Evolutionary conservation across 2,888 invertebrate species (phyloP), one percentile per base, ranked within the genome.

Genomic region (Drosophila rellima): DNA sequence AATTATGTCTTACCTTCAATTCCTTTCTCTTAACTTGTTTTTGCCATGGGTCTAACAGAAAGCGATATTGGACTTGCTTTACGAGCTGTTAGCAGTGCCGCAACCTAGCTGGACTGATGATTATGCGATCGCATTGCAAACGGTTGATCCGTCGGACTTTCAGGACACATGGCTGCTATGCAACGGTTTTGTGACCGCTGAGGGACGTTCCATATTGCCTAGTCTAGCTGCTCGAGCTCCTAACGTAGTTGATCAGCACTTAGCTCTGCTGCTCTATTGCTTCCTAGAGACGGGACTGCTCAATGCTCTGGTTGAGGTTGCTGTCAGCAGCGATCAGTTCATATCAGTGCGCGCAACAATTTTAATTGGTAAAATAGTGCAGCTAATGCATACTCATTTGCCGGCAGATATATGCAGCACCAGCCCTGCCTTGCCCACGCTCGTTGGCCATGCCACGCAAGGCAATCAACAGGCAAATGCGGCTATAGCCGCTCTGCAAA

Each of bases 121-220:
- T 92, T 96, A 98, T 82, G 95, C 96, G 45, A 96, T 97, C 39
- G 98, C 98, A 1, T 93, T 98, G 74, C 95, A 96, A 75, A 97
- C 97, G 40, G 95, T 98, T 69, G 97, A 98, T 94, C 97, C 97
- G 3, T 96, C 96, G 23, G 96, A 96, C 91, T 95, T 95, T 83
- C 83, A 95, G 92, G 97, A 98, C 76, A 94, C 95, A 0, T 99
- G 98, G 98, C 95, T 96, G 81, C 93, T 99, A 26, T 96, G 95
- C 82, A 98, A 98, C 92, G 98, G 98, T 35, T 99, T 99, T 91
- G 96, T 99, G n/a, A 97, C 97, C 13, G 96, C 97, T 63, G 99
- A 99, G 93, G 98, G 98, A 48, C 95, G 95, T 65, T 95, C 95
- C 59, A 95, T 98, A 82, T 93, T 99, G 91, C 98, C 98, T 71